Evolutionary conservation across 37 sponge, comb jelly and placozoan genomes (phyloP).

Genomic region (Halichondria panicea): DNA sequence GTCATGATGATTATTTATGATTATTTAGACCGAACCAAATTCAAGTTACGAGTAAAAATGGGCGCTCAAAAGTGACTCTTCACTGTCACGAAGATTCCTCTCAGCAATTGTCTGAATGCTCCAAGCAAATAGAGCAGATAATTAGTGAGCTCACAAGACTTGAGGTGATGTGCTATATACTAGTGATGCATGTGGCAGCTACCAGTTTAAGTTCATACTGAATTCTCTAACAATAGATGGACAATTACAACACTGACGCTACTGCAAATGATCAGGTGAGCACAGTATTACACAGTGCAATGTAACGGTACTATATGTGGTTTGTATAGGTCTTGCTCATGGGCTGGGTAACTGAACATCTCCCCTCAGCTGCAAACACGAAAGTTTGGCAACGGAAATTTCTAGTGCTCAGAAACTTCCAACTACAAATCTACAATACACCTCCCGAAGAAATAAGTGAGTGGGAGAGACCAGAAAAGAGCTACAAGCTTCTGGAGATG

Average conservation of each 20-base stretch:
- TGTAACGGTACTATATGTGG: background rate
- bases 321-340: constrained; percentile 17
- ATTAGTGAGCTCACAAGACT: background rate
- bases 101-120: background rate
- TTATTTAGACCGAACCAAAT: constrained; percentile 22
- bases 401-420: constrained; percentile 24
- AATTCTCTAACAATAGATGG: background rate
- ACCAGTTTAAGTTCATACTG: background rate
- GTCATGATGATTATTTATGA: background rate
- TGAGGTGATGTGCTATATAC: background rate
- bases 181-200: background rate
- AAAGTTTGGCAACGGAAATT: constrained; percentile 50
- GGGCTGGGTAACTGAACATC: constrained; percentile 40
- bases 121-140: background rate
- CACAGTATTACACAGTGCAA: background rate
- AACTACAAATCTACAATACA: constrained; percentile 19
- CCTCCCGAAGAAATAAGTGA: constrained; percentile 16
- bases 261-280: constrained; percentile 9
- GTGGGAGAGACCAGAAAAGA: constrained; percentile 44
- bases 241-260: background rate
- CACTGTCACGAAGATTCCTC: constrained; percentile 11
- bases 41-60: constrained; percentile 39
- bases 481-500: constrained; percentile 25
- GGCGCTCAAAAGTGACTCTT: constrained; percentile 18
- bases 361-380: constrained; percentile 32